Base-by-base conservation (phyloP, 1,140 invertebrate genomes). In the Atta colombica region DNA sequence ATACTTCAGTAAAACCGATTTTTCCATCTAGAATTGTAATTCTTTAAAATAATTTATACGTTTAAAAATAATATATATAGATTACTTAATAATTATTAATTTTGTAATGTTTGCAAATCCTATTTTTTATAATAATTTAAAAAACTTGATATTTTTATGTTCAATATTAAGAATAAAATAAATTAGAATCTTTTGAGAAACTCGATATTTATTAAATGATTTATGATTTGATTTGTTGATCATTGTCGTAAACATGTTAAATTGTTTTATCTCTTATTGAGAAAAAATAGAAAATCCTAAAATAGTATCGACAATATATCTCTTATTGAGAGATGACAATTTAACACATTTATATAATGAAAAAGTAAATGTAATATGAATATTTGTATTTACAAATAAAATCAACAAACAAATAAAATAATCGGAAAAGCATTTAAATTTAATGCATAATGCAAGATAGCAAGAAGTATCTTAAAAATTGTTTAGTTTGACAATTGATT, bases 361-460 rank as follows among this genome's bases (percentile, higher is more conserved):
- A 74, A 61, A 21, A 25, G 16, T 45, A 18, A 61, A 45, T 35
- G n/a, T 71, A 49, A 82, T 71, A 35, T 21, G 25, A 39, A 72
- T 21, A 21, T 49, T 61, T 49, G 18, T 61, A 72, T 31, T 61
- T 61, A 61, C 69, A 39, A 21, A 21, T 21, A 21, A 21, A 21
- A 21, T 21, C 21, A 21, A 21, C 21, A 21, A 21, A 21, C 21
- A 21, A 21, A 21, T 21, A 21, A 21, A 21, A 21, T 21, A 21
- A 21, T 31, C 28, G 39, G 25, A 82, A 84, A 35, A 61, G 80
- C 58, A 49, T 51, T 84, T 18, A 61, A 82, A 82, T 75, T 31
- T 25, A 49, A 84, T 51, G 69, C 69, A 61, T 84, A 84, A 82
- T 82, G 80, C 35, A 72, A 28, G 49, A 39, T 69, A n/a, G 6